A percentile compares a stretch with the other conserved stretches of the same genome.
Conservation (phyloP, 1,140 invertebrate species). For the Coenobita brevimanus region DNA sequence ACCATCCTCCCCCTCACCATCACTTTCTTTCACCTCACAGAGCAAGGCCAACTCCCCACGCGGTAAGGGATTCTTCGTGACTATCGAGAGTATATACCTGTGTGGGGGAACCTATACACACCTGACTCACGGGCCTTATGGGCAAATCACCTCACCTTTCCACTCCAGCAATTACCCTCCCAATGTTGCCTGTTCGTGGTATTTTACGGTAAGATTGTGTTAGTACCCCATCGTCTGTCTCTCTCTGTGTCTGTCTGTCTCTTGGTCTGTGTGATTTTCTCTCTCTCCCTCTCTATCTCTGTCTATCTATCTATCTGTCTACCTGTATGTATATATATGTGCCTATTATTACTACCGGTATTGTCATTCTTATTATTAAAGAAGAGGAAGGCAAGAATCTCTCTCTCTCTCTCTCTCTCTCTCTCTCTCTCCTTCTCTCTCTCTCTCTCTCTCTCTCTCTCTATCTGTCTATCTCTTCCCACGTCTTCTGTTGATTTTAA, state of each 20-base stretch:
- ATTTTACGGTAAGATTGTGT: neutral
- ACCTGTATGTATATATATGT: too few species aligned
- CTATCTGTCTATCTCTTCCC: neutral
- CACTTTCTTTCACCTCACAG: too few species aligned
- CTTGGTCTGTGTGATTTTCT: neutral
- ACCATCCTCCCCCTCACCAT: too few species aligned
- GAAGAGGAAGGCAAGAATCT: too few species aligned
- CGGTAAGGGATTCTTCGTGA: conserved; percentile 21
- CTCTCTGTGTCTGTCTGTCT: neutral
- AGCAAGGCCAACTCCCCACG: neutral
- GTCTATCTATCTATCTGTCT: neutral
- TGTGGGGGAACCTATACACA: neutral
- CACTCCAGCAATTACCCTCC: neutral
- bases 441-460: too few species aligned
- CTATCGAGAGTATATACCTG: conserved; percentile 2
- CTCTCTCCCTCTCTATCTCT: too few species aligned
- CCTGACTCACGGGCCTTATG: neutral
- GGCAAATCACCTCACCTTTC: neutral
- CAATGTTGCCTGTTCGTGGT: neutral
- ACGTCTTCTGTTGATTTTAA: neutral
- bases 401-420: too few species aligned
- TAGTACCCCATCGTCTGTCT: neutral
- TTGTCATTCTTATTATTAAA: too few species aligned
- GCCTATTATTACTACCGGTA: too few species aligned
- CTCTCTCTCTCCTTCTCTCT: neutral